Evolutionary conservation across 2,797 vertebrate species (phyloP).

Genomic region (Luscinia megarhynchos): DNA sequence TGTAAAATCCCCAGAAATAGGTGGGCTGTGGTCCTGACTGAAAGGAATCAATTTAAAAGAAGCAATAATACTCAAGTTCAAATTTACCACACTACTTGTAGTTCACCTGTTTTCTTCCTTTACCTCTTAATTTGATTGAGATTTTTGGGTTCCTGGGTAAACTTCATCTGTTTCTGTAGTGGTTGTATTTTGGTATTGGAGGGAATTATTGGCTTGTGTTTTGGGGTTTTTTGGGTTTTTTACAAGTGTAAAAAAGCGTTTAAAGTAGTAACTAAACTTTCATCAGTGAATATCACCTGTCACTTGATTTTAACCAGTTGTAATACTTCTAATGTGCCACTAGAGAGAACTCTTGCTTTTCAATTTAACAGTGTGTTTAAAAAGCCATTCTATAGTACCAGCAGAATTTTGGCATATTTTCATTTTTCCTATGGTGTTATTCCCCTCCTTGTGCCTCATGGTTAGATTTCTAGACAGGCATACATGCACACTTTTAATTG

Average conservation of each 20-base stretch:
- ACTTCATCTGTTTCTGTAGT: not conserved
- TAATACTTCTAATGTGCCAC: slow-evolving; percentile 5
- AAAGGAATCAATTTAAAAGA: not conserved
- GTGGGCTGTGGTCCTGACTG: not conserved
- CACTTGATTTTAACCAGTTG: not conserved
- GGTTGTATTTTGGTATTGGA: not conserved
- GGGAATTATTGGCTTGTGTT: not conserved
- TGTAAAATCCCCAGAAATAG: not conserved
- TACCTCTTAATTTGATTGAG: not conserved
- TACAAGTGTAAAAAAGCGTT: not conserved
- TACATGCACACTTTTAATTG: not conserved
- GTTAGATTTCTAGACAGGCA: not conserved
- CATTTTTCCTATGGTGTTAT: not conserved
- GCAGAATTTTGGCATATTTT: not conserved
- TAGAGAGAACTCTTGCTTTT: slow-evolving; percentile 50
- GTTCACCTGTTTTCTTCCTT: not conserved
- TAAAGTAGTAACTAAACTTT: not conserved
- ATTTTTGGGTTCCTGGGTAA: not conserved
- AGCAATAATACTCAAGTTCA: not conserved
- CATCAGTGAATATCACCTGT: not conserved
- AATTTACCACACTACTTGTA: not conserved
- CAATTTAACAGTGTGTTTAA: not conserved
- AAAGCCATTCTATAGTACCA: not conserved
- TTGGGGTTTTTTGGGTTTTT: not conserved
- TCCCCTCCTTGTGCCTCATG: not conserved